Evolutionary conservation across 2,113 vertebrate genomes (phyloP), one percentile per base, ranked within the genome.

Genomic region (Parus major): DNA sequence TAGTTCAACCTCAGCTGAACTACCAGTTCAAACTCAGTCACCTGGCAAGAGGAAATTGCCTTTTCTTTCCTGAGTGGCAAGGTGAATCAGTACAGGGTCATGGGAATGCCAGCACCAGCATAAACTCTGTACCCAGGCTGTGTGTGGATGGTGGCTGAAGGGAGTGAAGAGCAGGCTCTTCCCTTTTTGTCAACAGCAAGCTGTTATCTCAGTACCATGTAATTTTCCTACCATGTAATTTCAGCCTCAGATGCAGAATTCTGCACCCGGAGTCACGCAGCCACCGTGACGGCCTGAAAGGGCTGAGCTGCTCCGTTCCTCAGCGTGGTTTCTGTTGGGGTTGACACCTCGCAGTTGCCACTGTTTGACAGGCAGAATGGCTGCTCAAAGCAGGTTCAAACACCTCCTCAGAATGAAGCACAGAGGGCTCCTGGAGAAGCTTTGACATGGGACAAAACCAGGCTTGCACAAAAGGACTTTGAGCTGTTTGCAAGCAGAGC

Each of bases 221-320:
- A 88, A 96, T 94, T 95, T 88, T 78, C 86, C 64, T 81, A 94
- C 66, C 76, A 1, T 92, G 88, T 92, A 93, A 95, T 95, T 97
- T 93, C 79, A 95, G 88, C 64, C 60, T 90, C 76, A 29, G 71
- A 83, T 70, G 80, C 72, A 86, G 94, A 77, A 90, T 81, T 80
- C 64, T 35, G 75, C 13, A 22, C 35, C 42, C 23, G 17, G 63
- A 73, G 59, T 70, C 50, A 57, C 0, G 7, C 63, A 49, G 85
- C 59, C 21, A 2, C 53, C 36, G 77, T 68, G 47, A 27, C 7
- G 28, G 69, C 44, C 65, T 17, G 44, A 11, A 15, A 23, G 18
- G 77, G 36, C 81, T 70, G 22, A 42, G 53, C 36, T 50, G 14
- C 84, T 46, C 39, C 0, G 0, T 14, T 78, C 52, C 25, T 47